A percentile compares a stretch with the other conserved stretches of the same genome.
Evolutionary conservation across 2,888 invertebrate genomes (phyloP).

Genomic region (Schizotus pectinicornis): DNA sequence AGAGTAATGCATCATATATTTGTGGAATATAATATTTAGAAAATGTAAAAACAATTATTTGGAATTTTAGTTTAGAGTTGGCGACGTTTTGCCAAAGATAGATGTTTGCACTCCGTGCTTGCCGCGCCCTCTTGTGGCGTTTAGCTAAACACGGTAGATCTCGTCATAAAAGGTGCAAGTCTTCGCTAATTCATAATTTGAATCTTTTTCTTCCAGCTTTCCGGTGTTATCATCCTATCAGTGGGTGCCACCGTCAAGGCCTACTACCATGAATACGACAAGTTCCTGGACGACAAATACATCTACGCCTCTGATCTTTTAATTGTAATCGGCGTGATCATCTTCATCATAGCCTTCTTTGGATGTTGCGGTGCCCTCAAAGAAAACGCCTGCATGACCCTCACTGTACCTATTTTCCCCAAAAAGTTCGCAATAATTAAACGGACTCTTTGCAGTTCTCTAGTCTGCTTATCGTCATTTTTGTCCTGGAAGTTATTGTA

Average conservation of each 20-base stretch:
- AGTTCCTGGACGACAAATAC: conserved; percentile 80
- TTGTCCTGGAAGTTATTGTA: conserved; percentile 80
- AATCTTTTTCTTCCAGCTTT: conserved; percentile 69
- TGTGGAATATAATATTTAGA: too few relatives aligned
- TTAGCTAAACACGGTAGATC: too few relatives aligned
- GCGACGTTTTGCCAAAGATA: too few relatives aligned
- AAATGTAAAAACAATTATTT: too few relatives aligned
- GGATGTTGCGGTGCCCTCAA: conserved; percentile 95
- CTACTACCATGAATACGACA: conserved; percentile 76
- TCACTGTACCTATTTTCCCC: conserved; percentile 69
- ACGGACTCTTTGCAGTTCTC: conserved; percentile 67
- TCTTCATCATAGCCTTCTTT: conserved; percentile 90
- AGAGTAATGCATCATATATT: too few relatives aligned
- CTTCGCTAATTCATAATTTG: conserved; percentile 7
- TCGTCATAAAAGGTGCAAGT: too few relatives aligned
- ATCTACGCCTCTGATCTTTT: conserved; percentile 84
- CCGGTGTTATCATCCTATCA: conserved; percentile 83
- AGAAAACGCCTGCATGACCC: conserved; percentile 93
- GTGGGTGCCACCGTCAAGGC: conserved; percentile 79
- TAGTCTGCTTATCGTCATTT: conserved; percentile 76
- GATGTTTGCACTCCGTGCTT: too few relatives aligned
- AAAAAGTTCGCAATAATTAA: neutral
- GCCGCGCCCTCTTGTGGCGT: too few relatives aligned
- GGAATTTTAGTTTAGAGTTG: too few relatives aligned
- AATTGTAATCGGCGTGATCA: conserved; percentile 83